Conservation (phyloP, 2,797 vertebrate genomes). For the Capromys pilorides region DNA sequence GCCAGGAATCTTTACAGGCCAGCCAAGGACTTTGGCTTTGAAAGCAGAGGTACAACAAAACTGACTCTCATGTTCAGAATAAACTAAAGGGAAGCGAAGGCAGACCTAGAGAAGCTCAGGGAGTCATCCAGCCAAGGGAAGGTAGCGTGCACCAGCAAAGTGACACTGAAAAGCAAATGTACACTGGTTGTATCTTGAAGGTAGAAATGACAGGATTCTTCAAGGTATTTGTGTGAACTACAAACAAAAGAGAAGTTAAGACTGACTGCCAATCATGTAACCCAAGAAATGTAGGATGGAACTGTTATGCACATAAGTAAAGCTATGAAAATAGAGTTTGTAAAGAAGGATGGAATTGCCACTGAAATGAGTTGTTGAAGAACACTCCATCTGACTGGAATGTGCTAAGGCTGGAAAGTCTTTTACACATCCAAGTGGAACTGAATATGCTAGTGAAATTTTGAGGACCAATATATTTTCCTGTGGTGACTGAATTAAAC, state of each 20-base stretch:
- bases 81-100: not conserved
- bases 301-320: not conserved
- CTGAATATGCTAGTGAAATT: not conserved
- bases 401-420: not conserved
- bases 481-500: not conserved
- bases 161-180: not conserved
- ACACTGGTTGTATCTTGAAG: not conserved
- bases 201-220: not conserved
- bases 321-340: not conserved
- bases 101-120: not conserved
- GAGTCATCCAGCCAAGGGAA: not conserved
- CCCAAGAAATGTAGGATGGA: not conserved
- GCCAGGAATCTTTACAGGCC: not conserved
- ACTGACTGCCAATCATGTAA: not conserved
- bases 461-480: not conserved
- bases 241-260: not conserved
- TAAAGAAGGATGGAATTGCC: not conserved
- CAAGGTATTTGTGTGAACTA: not conserved
- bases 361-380: not conserved
- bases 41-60: not conserved
- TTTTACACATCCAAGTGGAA: not conserved
- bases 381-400: not conserved
- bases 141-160: not conserved
- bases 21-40: not conserved
- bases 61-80: not conserved